Conservation (phyloP, 2,797 vertebrate species). For the Rhinoraja longicauda region DNA sequence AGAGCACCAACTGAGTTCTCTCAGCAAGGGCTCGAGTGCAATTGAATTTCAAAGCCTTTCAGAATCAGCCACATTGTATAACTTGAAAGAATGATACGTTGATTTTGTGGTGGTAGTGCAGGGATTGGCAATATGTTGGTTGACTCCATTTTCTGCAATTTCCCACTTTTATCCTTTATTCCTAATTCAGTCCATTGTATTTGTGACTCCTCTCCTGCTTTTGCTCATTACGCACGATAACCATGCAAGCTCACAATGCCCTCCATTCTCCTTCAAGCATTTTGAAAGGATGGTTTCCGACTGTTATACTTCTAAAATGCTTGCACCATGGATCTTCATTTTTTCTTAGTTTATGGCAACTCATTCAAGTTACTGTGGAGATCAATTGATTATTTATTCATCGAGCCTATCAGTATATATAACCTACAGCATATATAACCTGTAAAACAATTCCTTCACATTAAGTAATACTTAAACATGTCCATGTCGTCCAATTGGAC, state of each 20-base stretch:
- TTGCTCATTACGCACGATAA: neutral
- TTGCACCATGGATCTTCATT: neutral
- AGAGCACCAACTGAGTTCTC: neutral
- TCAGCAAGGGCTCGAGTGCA: neutral
- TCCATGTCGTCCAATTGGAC: neutral
- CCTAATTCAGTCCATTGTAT: neutral
- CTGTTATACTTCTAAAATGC: neutral
- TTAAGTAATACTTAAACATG: neutral
- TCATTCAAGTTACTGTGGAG: neutral
- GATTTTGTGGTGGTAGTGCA: neutral
- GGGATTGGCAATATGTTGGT: neutral
- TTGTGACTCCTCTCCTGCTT: neutral
- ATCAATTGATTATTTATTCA: neutral
- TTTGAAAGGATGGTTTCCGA: no score
- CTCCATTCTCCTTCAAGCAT: no score
- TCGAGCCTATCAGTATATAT: neutral
- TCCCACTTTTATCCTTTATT: neutral
- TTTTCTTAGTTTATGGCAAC: neutral
- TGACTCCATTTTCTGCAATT: neutral
- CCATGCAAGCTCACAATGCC: neutral
- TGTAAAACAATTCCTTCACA: neutral
- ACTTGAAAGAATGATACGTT: neutral
- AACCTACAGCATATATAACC: neutral
- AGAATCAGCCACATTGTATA: slow-evolving; percentile 15
- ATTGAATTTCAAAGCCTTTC: neutral